Conservation (phyloP, 2,113 vertebrate species). For the Neofelis nebulosa region DNA sequence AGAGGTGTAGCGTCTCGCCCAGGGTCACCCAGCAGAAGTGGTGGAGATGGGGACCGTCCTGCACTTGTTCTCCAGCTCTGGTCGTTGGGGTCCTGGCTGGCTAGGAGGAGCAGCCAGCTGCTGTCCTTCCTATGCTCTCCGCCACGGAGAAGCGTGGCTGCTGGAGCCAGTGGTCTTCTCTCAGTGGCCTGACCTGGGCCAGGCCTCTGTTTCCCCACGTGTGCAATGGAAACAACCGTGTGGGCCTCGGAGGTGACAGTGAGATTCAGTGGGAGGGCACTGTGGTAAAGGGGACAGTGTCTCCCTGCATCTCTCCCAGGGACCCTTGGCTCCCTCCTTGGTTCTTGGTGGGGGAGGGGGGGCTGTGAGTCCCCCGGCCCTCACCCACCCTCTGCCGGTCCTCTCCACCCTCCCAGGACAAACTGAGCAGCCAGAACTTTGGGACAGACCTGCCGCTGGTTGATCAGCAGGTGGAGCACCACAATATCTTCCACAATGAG, state of each 20-base stretch:
- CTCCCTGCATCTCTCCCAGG: accelerated
- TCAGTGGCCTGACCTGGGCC: background rate
- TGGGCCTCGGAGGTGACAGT: background rate
- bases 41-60: background rate
- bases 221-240: accelerated
- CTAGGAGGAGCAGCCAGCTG: accelerated
- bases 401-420: slow-evolving; percentile 79
- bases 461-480: slow-evolving; percentile 94
- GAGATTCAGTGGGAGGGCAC: background rate
- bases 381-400: accelerated
- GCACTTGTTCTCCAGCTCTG: background rate
- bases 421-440: slow-evolving; percentile 89
- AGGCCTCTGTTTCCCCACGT: background rate
- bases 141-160: accelerated
- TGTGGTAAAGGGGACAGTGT: background rate
- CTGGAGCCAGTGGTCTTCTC: background rate
- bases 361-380: background rate
- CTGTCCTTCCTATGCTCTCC: background rate
- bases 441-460: slow-evolving; percentile 93
- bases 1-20: background rate
- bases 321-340: background rate
- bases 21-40: background rate
- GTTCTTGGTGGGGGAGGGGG: background rate
- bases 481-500: slow-evolving; percentile 98
- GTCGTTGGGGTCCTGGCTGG: background rate